Evolutionary conservation across 1,140 invertebrate genomes (phyloP), one percentile per base, ranked within the genome.

Genomic region (Sarcophaga bullata): DNA sequence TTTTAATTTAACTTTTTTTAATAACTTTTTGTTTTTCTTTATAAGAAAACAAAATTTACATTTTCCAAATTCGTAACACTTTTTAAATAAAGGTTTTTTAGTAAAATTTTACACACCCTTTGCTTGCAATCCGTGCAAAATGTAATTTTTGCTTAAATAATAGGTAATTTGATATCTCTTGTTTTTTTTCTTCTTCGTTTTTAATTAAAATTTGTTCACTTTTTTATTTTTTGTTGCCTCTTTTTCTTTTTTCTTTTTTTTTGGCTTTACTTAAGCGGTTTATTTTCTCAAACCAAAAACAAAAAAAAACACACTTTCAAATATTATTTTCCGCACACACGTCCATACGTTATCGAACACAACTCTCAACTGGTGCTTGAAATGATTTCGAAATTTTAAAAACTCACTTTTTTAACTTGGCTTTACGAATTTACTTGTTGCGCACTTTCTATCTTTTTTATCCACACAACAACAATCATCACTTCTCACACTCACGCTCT

Each of bases 321-420:
- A 52, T 52, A 49, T 76, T 11, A 49, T 17, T 78, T 49, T 78
- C 75, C 75, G 75, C 19, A 25, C 48, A 50, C 75, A 78, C 48
- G 75, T 78, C 75, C 75, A 50, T 13, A 50, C 75, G 75, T 50
- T 78, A 50, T 78, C 17, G 50, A 78, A 78, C 75, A 78, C 75
- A 78, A 78, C 75, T 78, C 75, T 78, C 75, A 78, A 78, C 75
- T 78, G 75, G 50, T 52, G 19, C 48, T 50, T 8, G 8, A 50
- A 78, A 78, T n/a, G 17, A 48, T 50, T 50, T 78, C 50, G n/a
- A 78, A 78, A 78, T 25, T 78, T 73, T 3, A 72, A 17, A 17
- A 7, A 19, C 62, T 19, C 19, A 19, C 19, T 46, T 50, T 50
- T 52, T 17, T 17, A 52, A 50, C 8, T 17, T 78, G n/a, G 75